Conservation (phyloP, 2,797 vertebrate species). For the Siniperca obscura region DNA sequence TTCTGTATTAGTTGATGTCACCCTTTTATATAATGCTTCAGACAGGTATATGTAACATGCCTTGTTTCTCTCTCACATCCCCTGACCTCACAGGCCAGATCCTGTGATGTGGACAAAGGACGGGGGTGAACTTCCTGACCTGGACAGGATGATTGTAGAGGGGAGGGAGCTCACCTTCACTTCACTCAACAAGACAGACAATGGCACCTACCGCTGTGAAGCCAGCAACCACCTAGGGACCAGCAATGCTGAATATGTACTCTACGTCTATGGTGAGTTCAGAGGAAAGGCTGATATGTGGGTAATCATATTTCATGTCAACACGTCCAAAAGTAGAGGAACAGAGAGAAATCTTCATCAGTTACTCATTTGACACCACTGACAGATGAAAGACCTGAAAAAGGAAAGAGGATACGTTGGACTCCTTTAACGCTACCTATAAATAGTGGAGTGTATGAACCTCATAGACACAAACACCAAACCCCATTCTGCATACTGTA, state of each 20-base stretch:
- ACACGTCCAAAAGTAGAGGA: background rate
- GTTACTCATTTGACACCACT: conserved; percentile 8
- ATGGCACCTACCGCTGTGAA: conserved; percentile 98
- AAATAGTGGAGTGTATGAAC: conserved; percentile 23
- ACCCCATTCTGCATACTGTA: conserved; percentile 60
- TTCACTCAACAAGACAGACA: conserved; percentile 98
- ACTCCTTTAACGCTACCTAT: conserved; percentile 7
- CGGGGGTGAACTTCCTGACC: conserved; percentile 94
- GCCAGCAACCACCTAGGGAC: conserved; percentile 96
- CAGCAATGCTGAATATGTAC: conserved; percentile 94
- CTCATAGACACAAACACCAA: conserved; percentile 19
- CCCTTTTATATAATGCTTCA: conserved; percentile 13
- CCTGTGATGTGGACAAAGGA: conserved; percentile 98
- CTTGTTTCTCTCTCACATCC: conserved; percentile 30
- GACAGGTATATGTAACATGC: background rate
- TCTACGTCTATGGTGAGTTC: conserved; percentile 98
- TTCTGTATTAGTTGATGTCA: conserved; percentile 12
- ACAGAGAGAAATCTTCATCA: background rate
- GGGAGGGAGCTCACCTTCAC: conserved; percentile 96
- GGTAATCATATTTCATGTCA: conserved; percentile 20
- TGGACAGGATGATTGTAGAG: conserved; percentile 96
- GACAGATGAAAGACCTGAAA: background rate
- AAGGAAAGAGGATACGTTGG: background rate
- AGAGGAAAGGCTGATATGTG: background rate
- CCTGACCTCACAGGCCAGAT: conserved; percentile 88